Evolutionary conservation across 2,113 vertebrate species (phyloP).

Genomic region (Leptodactylus fuscus): DNA sequence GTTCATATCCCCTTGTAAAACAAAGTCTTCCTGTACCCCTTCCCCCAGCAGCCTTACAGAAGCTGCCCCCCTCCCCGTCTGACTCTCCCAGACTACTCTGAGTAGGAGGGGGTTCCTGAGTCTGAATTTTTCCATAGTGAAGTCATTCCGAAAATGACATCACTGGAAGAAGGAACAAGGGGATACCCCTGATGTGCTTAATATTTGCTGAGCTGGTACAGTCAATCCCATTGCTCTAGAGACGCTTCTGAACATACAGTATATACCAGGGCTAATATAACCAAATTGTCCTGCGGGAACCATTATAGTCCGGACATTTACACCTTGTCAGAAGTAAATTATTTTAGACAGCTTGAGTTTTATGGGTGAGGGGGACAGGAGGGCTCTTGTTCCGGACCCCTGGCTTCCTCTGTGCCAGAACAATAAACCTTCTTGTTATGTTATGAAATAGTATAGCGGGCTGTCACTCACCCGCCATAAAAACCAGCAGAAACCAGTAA

Average conservation of each 20-base stretch:
- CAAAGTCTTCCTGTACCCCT: conserved; percentile 21
- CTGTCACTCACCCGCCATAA: not conserved
- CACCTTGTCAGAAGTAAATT: conserved; percentile 6
- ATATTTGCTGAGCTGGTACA: conserved; percentile 25
- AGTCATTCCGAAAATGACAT: conserved; percentile 30
- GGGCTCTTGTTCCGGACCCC: not conserved
- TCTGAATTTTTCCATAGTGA: conserved; percentile 50
- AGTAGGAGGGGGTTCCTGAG: conserved; percentile 24
- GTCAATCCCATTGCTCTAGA: not conserved
- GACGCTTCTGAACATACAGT: not conserved
- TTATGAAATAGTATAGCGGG: not conserved
- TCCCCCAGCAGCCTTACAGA: conserved; percentile 1
- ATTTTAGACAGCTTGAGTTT: not conserved
- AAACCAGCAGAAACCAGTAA: not conserved
- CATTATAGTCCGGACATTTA: not conserved
- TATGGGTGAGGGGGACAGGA: not conserved
- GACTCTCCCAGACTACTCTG: conserved; percentile 30
- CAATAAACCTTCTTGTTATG: not conserved
- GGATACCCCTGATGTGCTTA: conserved; percentile 30
- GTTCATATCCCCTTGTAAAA: conserved; percentile 24
- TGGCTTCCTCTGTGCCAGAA: conserved; percentile 10
- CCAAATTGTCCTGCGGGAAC: not conserved
- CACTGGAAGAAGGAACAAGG: conserved; percentile 24
- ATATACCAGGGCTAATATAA: not conserved
- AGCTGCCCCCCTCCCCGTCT: conserved; percentile 55